Percentiles rank a stretch among this genome's conserved stretches.
Evolutionary conservation across 2,113 vertebrate species (phyloP).

Genomic region (Myiopsitta monachus): DNA sequence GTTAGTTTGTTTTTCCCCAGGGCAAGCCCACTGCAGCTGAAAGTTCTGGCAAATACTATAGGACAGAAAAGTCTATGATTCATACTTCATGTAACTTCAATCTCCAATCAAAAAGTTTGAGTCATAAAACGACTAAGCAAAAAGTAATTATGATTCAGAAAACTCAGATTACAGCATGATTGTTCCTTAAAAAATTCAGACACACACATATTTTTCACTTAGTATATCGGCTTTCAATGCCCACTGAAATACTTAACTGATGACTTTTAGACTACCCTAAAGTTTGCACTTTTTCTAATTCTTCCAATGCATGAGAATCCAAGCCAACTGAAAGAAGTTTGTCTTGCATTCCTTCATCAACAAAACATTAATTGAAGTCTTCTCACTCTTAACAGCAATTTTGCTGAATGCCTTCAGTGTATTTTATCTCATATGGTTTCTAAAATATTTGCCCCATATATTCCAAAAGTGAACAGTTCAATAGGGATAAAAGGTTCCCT

Average conservation of each 20-base stretch:
- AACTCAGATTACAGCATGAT: background rate
- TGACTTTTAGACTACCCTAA: background rate
- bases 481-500: background rate
- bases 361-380: background rate
- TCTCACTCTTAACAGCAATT: background rate
- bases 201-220: background rate
- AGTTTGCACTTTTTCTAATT: background rate
- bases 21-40: background rate
- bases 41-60: background rate
- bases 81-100: background rate
- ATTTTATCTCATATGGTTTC: background rate
- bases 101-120: background rate
- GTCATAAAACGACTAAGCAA: background rate
- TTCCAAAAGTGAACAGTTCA: background rate
- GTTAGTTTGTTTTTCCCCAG: background rate
- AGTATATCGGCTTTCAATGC: background rate
- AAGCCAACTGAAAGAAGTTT: background rate
- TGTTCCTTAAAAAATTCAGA: background rate
- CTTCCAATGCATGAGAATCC: background rate
- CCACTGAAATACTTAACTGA: background rate
- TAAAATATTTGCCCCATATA: background rate
- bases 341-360: background rate
- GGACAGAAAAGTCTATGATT: background rate
- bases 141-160: background rate
- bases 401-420: fast-evolving